Base-by-base conservation (phyloP, 2,797 vertebrate genomes). In the Epinephelus coioides region DNA sequence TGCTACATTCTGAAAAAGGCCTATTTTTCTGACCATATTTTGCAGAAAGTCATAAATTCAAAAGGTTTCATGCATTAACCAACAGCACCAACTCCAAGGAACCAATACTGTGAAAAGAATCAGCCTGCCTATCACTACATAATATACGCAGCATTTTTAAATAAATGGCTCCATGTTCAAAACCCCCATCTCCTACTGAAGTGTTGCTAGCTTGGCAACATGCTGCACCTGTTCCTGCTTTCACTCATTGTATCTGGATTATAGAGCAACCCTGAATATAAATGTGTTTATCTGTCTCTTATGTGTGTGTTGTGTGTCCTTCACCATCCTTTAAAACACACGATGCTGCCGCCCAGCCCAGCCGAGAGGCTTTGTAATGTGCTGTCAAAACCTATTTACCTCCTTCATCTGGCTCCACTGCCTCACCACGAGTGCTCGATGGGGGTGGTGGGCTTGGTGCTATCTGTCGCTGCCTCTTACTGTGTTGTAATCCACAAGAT, bases 321-420 rank as follows among this genome's bases (percentile, higher is more conserved):
- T 92, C 90, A 76, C 67, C 83, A 57, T 89, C 86, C 88, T 80
- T 19, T 81, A 66, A 70, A 86, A 82, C 72, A 63, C 83, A 59
- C 54, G 6, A 80, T 68, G 86, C 81, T 76, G 86, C 79, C 60
- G 86, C 81, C 85, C 69, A 56, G 73, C 66, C 27, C 68, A 21
- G 88, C 91, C 78, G 59, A 86, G 79, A 87, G 82, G 89, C 83
- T 85, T 81, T 82, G 88, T 93, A 92, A 92, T 87, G 81, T 78
- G 87, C 94, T 96, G 95, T 95, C 95, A 95, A 83, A 89, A 81
- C 81, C 88, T 78, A 95, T 96, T 94, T 92, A 84, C 87, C 89
- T 94, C 91, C 90, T 70, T 83, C 92, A 91, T 87, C 70, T 55
- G 86, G 80, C 79, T 89, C 79, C 55, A 15, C 57, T 76, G 82